phyloP scores from a whole-genome alignment of 2,888 invertebrate species.

The Nasonovia ribisnigri region DNA sequence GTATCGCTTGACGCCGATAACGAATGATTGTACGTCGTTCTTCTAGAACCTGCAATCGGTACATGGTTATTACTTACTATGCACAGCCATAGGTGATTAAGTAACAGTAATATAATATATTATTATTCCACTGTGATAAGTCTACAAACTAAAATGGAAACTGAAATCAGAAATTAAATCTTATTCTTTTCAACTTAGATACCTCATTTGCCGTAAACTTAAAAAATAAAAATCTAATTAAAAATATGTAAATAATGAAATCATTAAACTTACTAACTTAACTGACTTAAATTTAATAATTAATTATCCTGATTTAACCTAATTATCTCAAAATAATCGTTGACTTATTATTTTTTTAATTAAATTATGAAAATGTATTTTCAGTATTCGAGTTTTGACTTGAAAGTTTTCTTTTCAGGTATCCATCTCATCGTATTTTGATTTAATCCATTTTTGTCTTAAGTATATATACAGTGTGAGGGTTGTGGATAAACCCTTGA shows the following conservation, averaged over 20 bases:
- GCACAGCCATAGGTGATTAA: neutral
- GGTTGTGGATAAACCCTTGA: neutral
- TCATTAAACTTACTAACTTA: neutral
- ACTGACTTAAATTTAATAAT: neutral
- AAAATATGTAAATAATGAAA: neutral
- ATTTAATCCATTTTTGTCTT: neutral
- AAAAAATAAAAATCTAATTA: neutral
- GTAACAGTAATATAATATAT: neutral
- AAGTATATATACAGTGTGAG: neutral
- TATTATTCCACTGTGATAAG: neutral
- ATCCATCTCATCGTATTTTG: neutral
- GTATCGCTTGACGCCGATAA: conserved; percentile 53
- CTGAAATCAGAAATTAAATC: neutral
- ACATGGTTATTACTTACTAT: neutral
- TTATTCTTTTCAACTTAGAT: neutral
- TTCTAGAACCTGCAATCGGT: conserved; percentile 20
- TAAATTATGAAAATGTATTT: neutral
- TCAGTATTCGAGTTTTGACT: neutral
- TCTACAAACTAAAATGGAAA: neutral
- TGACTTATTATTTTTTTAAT: neutral
- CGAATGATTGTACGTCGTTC: conserved; percentile 24
- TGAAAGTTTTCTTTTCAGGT: neutral
- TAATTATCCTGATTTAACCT: neutral
- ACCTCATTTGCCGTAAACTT: neutral
- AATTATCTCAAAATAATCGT: neutral